These are phyloP conservation scores for Pollenia labialis DNA, from an alignment of 2,888 invertebrate species.

Conservation along the genomic window DNA sequence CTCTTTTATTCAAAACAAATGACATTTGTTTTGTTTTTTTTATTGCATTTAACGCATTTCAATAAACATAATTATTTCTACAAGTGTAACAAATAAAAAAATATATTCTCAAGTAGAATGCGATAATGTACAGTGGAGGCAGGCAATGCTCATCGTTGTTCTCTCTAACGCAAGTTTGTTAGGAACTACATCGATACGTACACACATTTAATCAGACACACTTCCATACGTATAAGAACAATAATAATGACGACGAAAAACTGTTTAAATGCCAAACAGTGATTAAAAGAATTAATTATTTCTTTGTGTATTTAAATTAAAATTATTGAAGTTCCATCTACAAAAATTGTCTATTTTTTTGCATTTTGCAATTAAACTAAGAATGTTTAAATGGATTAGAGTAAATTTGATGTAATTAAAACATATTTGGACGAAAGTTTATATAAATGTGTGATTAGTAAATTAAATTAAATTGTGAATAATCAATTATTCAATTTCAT, in stretches of 20 bases:
- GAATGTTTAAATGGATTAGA: no score
- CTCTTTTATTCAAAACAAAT: constrained; percentile 27
- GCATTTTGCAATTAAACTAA: no score
- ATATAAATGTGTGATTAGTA: no score
- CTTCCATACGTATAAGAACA: constrained; percentile 14
- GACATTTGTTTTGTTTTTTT: constrained; percentile 31
- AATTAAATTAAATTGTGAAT: no score
- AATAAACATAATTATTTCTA: constrained; percentile 50
- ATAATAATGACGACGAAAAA: constrained; percentile 43
- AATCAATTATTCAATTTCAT: no score
- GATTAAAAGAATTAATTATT: constrained; percentile 25
- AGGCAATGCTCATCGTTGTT: constrained; percentile 53
- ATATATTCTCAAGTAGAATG: constrained; percentile 64
- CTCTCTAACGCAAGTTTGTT: constrained; percentile 58
- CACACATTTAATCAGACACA: neutral
- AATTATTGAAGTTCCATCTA: no score
- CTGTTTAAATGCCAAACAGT: constrained; percentile 51
- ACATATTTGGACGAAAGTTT: no score
- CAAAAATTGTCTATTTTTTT: no score
- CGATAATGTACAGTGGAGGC: constrained; percentile 61
- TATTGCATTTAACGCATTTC: neutral
- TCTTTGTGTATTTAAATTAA: neutral
- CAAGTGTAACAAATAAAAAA: constrained; percentile 62
- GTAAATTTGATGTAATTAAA: no score
- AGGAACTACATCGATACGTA: constrained; percentile 37